Evolutionary conservation across 2,797 vertebrate genomes (phyloP), one percentile per base, ranked within the genome.

Genomic region (Pyrocephalus nanus): DNA sequence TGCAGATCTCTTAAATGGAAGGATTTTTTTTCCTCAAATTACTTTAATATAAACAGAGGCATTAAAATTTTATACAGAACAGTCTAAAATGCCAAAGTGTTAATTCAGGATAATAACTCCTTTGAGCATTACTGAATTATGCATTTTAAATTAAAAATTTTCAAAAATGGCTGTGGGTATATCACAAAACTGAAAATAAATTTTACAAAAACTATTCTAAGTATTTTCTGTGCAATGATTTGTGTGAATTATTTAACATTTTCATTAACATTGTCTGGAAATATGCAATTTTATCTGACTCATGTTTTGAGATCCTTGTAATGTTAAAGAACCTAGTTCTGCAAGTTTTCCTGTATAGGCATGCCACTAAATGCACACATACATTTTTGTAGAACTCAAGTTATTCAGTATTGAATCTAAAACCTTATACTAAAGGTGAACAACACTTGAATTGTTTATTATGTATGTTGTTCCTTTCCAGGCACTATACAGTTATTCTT

Each of bases 231-330:
- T 73, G 83, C 67, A 90, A 75, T 60, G 36, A 73, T 84, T 88
- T 86, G 23, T 76, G 58, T 96, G 77, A 95, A 96, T 95, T 96
- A 96, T 95, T 96, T 84, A 95, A 84, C 53, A 45, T 86, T 92
- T 94, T 94, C 86, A 94, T 95, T 94, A 95, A 38, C 57, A 25
- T 43, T 73, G 43, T 81, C 90, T 82, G 58, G 77, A 85, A 94
- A 90, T 0, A 32, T 79, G 86, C 36, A 60, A 19, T 81, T 84
- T 78, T 78, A 51, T 90, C 76, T 60, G 47, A 74, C n/a, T 92
- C 4, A 3, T 83, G 23, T 64, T 74, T 86, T 79, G n/a, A 81
- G 29, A 64, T 60, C 25, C 51, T 61, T 66, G 26, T 45, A 91
- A 73, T 70, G 40, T 70, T 78, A 69, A 62, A 87, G 57, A 74